These are phyloP conservation scores for Theocolax elegans DNA, from an alignment of 1,140 invertebrate genomes.

Conservation along the genomic window DNA sequence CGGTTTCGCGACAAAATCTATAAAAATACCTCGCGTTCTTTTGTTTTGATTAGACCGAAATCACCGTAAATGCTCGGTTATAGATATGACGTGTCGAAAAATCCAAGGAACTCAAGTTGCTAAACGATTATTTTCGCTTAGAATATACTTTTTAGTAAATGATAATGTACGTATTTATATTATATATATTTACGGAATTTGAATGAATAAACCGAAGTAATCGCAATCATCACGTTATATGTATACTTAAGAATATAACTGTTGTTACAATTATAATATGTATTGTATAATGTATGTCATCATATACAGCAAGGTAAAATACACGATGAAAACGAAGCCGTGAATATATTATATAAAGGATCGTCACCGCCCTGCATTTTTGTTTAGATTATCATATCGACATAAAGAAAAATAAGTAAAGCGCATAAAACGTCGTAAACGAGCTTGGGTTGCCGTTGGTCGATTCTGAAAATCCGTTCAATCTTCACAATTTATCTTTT, in stretches of 20 bases:
- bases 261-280: too few relatives aligned
- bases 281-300: not conserved
- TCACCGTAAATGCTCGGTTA: slow-evolving; percentile 5
- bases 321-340: not conserved
- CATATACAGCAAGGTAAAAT: not conserved
- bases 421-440: slow-evolving; percentile 17
- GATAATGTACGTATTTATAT: too few relatives aligned
- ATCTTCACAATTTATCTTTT: not conserved
- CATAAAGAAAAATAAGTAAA: too few relatives aligned
- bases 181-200: too few relatives aligned
- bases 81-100: not conserved
- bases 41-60: slow-evolving; percentile 46
- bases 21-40: slow-evolving; percentile 51
- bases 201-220: too few relatives aligned
- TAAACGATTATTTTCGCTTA: not conserved
- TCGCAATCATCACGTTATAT: too few relatives aligned
- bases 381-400: not conserved
- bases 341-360: not conserved
- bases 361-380: not conserved
- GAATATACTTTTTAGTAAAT: not conserved
- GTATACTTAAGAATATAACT: too few relatives aligned
- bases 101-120: slow-evolving; percentile 19
- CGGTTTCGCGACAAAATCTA: slow-evolving; percentile 42
- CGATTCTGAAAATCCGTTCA: slow-evolving; percentile 2
- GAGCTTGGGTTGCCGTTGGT: slow-evolving; percentile 24